Evolutionary conservation across 1,140 invertebrate genomes (phyloP).

Genomic region (Brachionus paranguensis): DNA sequence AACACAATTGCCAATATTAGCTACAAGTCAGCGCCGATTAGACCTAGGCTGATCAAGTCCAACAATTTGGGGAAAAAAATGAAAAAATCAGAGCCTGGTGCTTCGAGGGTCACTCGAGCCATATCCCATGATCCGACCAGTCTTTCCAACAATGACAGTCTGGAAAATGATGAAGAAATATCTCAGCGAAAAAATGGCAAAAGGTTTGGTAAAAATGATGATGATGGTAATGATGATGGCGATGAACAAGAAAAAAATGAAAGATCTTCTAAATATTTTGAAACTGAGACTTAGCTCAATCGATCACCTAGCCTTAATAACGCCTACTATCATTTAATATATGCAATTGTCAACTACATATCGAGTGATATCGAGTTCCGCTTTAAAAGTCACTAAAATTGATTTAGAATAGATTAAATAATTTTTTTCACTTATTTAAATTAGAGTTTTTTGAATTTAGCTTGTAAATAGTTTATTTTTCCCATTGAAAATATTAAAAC

Average conservation of each 20-base stretch:
- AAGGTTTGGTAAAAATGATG: background rate
- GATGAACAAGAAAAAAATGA: background rate
- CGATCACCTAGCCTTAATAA: background rate
- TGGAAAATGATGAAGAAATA: background rate
- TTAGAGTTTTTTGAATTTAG: background rate
- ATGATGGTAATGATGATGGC: background rate
- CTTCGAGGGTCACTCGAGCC: background rate
- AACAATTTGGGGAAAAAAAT: background rate
- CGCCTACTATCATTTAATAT: background rate
- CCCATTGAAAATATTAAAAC: background rate
- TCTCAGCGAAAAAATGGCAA: background rate
- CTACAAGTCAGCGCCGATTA: background rate
- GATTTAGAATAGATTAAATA: background rate
- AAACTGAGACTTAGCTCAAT: background rate
- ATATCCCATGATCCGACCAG: background rate
- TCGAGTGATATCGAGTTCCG: background rate
- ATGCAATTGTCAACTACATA: background rate
- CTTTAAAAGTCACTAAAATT: background rate
- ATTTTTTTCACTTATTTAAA: background rate
- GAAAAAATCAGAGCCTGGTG: background rate
- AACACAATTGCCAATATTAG: conserved; percentile 11
- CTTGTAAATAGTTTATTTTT: background rate
- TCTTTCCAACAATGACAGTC: conserved; percentile 4
- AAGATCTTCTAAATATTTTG: background rate
- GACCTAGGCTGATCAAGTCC: background rate